Evolutionary conservation across 2,113 vertebrate species (phyloP), one percentile per base, ranked within the genome.

Genomic region (Sorex araneus): DNA sequence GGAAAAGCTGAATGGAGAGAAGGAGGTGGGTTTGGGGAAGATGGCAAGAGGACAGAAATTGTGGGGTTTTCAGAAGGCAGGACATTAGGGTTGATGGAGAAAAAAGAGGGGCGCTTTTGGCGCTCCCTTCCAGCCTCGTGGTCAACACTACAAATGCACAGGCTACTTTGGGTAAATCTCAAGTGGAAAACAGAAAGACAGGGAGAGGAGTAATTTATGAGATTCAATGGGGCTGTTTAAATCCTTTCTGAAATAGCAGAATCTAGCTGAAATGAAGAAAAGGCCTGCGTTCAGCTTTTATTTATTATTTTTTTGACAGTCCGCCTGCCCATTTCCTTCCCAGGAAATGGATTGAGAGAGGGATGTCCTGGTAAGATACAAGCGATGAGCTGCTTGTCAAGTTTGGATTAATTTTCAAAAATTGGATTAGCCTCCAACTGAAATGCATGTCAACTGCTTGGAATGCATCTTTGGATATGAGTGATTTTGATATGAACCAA

Each of bases 401-500:
- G 97, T 97, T 96, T 95, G 92, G 96, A 95, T 97, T 97, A 95
- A 96, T 97, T 98, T 95, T 66, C 50, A 94, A 66, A 94, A 97
- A 96, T 96, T 92, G 95, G 95, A 97, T 98, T 97, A 97, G 92
- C 94, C 96, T 97, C 96, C 96, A 97, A 78, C 95, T 97, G 93
- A 97, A 97, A 85, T 96, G 97, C 84, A 97, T 97, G 97, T 97
- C 97, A 98, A 92, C 94, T 81, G 64, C 77, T 96, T 96, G 97
- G 97, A 98, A 98, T 97, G 97, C 89, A 93, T 97, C 96, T 97
- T 97, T 82, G 97, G 92, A 97, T 96, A 83, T 84, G 94, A 97
- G 93, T 95, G 92, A 97, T 84, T 92, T 92, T 98, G 97, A 98
- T 97, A 96, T 8, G 96, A 98, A 97, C 95, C 98, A 98, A 98